Evolutionary conservation across 2,113 vertebrate genomes (phyloP).

Genomic region (Myotis lucifugus): DNA sequence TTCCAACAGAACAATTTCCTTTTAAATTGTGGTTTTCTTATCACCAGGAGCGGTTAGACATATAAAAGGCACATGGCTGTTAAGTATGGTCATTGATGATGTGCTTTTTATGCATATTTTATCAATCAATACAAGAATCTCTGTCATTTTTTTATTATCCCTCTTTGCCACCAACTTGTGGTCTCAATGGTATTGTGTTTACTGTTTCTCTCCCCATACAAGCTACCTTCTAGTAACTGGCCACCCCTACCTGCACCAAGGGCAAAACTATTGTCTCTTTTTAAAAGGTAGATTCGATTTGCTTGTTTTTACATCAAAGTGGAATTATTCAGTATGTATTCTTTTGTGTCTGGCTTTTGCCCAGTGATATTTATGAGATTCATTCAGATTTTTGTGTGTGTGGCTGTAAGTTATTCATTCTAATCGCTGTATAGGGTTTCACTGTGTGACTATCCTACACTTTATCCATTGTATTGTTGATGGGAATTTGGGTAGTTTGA

Average conservation of each 20-base stretch:
- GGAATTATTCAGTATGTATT: not conserved
- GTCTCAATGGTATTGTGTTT: not conserved
- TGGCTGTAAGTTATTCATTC: not conserved
- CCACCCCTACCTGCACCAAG: not conserved
- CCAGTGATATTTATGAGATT: not conserved
- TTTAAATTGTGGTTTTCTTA: not conserved
- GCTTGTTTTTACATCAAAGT: not conserved
- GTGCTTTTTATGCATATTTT: not conserved
- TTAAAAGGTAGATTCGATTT: not conserved
- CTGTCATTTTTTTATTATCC: not conserved
- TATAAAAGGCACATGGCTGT: not conserved
- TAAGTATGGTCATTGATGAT: not conserved
- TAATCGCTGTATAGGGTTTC: not conserved
- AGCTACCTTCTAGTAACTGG: not conserved
- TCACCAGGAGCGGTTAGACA: not conserved
- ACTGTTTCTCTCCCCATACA: not conserved
- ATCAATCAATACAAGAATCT: not conserved
- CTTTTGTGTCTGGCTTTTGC: not conserved
- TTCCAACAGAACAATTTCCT: not conserved
- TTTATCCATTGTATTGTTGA: not conserved
- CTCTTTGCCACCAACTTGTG: not conserved
- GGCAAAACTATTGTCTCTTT: not conserved
- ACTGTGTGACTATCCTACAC: not conserved
- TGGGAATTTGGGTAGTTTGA: constrained; percentile 5
- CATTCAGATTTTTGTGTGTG: not conserved